Evolutionary conservation across 1,140 invertebrate genomes (phyloP).

Genomic region (Proales similis): DNA sequence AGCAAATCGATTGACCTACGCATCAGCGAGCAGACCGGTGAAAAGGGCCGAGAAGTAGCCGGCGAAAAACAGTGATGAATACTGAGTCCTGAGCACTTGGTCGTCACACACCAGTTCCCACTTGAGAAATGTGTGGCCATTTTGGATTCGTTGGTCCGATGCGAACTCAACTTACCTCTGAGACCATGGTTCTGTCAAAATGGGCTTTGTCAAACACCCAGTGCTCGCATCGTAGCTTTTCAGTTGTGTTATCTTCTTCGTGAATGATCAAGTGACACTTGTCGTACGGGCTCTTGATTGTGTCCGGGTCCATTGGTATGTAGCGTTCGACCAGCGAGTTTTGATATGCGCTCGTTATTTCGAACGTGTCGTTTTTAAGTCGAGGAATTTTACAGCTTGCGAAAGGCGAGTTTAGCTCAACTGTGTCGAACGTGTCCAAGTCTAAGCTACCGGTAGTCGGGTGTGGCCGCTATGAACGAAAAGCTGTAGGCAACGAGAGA

Average conservation of each 20-base stretch:
- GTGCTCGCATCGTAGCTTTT: slow-evolving; percentile 1
- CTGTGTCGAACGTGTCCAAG: no score
- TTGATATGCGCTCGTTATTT: slow-evolving; percentile 13
- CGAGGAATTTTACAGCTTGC: slow-evolving; percentile 32
- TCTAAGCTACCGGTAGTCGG: no score
- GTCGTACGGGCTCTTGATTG: slow-evolving; percentile 8
- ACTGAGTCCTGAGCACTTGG: background rate
- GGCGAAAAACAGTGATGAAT: slow-evolving; percentile 15
- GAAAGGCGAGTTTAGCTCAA: no score
- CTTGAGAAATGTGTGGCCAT: no score
- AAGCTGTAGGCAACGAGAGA: slow-evolving; percentile 15
- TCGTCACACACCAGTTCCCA: slow-evolving; percentile 36
- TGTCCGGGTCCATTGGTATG: background rate
- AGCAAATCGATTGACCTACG: slow-evolving; percentile 7
- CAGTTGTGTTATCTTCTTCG: no score
- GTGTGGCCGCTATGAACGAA: slow-evolving; percentile 9
- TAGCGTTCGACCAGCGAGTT: background rate
- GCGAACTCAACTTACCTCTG: no score
- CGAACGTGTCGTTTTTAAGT: slow-evolving; percentile 17
- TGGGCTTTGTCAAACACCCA: slow-evolving; percentile 27
- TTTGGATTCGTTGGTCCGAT: no score
- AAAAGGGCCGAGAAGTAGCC: no score
- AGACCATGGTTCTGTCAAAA: slow-evolving; percentile 19
- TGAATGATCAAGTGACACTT: background rate
- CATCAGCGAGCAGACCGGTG: slow-evolving; percentile 28